A percentile compares a stretch with the other conserved stretches of the same genome.
Conservation (phyloP, 2,113 vertebrate species). For the Oophaga pumilio region DNA sequence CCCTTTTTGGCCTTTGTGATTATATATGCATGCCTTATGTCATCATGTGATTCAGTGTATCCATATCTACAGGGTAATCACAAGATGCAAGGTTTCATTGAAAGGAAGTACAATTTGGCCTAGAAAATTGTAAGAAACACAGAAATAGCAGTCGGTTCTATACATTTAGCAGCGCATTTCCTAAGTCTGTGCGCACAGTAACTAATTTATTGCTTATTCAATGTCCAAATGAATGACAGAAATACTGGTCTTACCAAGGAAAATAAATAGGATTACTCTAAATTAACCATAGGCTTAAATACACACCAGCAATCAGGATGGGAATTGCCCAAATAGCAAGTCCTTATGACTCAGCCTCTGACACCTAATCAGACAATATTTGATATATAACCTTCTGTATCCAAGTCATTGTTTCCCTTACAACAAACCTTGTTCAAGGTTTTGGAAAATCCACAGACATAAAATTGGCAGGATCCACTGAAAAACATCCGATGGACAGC, state of each 20-base stretch:
- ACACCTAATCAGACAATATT: too few relatives aligned
- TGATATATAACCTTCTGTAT: too few relatives aligned
- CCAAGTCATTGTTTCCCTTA: background rate
- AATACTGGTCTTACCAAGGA: background rate
- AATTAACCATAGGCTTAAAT: background rate
- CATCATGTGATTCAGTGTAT: too few relatives aligned
- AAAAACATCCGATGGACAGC: background rate
- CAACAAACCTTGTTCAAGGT: background rate
- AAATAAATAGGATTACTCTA: background rate
- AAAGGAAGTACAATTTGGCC: background rate
- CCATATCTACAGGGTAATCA: too few relatives aligned
- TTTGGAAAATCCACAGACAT: background rate
- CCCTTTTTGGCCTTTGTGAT: background rate
- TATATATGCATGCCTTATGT: background rate
- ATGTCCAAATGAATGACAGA: too few relatives aligned
- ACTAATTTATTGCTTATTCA: too few relatives aligned
- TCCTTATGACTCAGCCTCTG: too few relatives aligned
- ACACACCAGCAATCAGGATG: too few relatives aligned
- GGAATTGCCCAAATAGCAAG: too few relatives aligned
- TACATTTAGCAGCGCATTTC: too few relatives aligned
- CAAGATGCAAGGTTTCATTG: too few relatives aligned
- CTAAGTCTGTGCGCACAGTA: too few relatives aligned
- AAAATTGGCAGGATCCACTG: background rate
- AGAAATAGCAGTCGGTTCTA: background rate
- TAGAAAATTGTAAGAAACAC: background rate